phyloP scores from a whole-genome alignment of 2,797 vertebrate species.

The Sebastes jordani region DNA sequence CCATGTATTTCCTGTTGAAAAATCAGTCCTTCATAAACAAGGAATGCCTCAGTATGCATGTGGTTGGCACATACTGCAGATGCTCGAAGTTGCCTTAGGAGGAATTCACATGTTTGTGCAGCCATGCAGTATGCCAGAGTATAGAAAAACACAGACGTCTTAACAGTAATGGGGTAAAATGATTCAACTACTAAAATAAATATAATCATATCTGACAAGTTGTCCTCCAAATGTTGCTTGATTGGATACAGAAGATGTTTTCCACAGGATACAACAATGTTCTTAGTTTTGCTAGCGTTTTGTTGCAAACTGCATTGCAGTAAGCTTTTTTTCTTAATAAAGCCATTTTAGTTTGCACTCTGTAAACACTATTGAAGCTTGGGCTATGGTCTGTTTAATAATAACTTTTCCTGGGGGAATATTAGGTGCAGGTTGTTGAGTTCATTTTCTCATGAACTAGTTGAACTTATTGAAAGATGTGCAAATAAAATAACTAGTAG shows the following conservation, averaged over 20 bases:
- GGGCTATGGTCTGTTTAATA: background rate
- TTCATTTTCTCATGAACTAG: background rate
- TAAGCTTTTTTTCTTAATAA: background rate
- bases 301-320: background rate
- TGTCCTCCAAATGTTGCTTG: constrained; percentile 4
- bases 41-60: background rate
- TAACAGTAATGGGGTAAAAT: constrained; percentile 13
- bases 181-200: constrained; percentile 3
- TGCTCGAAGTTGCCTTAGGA: constrained; percentile 27
- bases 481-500: background rate
- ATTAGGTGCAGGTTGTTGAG: background rate
- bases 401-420: background rate
- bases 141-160: background rate
- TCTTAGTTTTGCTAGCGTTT: background rate
- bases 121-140: constrained; percentile 1
- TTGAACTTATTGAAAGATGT: background rate
- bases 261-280: background rate
- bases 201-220: constrained; percentile 8
- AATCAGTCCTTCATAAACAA: background rate
- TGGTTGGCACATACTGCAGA: constrained; percentile 28
- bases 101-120: constrained; percentile 37
- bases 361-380: background rate
- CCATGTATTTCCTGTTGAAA: constrained; percentile 1
- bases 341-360: background rate
- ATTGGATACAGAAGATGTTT: background rate